Evolutionary conservation across 2,888 invertebrate species (phyloP), one percentile per base, ranked within the genome.

Genomic region (Chloromyia formosa): DNA sequence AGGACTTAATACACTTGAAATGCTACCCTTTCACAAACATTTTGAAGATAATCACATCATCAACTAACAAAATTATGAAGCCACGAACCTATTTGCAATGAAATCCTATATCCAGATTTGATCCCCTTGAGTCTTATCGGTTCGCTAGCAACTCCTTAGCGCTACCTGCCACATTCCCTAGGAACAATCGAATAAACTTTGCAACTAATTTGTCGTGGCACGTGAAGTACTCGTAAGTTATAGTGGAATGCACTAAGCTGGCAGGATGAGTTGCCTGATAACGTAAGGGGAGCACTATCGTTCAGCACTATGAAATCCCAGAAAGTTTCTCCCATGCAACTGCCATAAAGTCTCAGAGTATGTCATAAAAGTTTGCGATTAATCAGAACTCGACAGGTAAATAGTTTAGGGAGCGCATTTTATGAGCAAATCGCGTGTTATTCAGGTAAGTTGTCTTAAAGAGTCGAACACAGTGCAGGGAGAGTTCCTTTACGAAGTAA

Each of bases 361-460:
- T 20, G 56, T 56, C 56, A 56, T 56, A 56, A 56, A 56, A 56
- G 56, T 56, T 22, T 20, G 56, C 18, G 56, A 56, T 56, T 56
- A 56, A 56, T 56, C 56, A 56, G 22, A 20, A 56, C 18, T 56
- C 56, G 56, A 56, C 56, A 20, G 56, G 18, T 16, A 56, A 56
- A 56, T 56, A 20, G 56, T 16, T 22, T 56, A 18, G 56, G 56
- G 56, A 56, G 56, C 22, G 22, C 16, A 53, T 53, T 53, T 53
- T 20, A 56, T 22, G 56, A 56, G 16, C 56, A 20, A 18, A 56
- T 56, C 16, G 56, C 56, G 56, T 56, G 56, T 18, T 56, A 53
- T 35, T 2, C 27, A 35, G 27, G 2, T 12, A 10, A 49, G 49
- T 49, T n/a, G 1, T 49, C 16, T 49, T 10, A 49, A 49, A 49